phyloP scores from a whole-genome alignment of 2,888 invertebrate genomes.

The Xestia rhomboidea region DNA sequence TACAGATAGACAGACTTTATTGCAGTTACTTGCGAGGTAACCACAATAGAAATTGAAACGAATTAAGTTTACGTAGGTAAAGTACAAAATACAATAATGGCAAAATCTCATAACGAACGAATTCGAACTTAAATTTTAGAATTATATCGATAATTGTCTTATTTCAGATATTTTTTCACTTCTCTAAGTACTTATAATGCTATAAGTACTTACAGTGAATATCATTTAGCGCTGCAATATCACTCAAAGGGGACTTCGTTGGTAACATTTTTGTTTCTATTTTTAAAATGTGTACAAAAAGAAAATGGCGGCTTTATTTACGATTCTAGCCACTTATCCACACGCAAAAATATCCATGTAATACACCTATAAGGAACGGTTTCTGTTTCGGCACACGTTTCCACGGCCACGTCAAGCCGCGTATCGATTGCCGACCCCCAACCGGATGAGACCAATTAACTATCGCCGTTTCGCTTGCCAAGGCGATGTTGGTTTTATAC shows the following conservation, averaged over 20 bases:
- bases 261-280: background rate
- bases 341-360: background rate
- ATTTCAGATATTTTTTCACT: background rate
- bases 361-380: background rate
- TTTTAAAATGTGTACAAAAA: background rate
- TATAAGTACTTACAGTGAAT: background rate
- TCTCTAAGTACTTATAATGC: background rate
- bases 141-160: background rate
- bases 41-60: background rate
- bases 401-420: slow-evolving; percentile 47
- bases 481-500: slow-evolving; percentile 7
- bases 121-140: background rate
- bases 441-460: slow-evolving; percentile 56
- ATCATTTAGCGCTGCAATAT: background rate
- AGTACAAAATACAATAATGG: background rate
- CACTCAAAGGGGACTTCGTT: background rate
- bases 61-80: background rate
- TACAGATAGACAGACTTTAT: background rate
- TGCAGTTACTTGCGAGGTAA: background rate
- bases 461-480: slow-evolving; percentile 22
- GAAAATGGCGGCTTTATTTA: background rate
- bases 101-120: background rate
- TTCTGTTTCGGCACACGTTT: slow-evolving; percentile 53
- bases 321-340: background rate
- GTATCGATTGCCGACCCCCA: slow-evolving; percentile 54